Evolutionary conservation across 2,113 vertebrate genomes (phyloP).

Genomic region (Ibidorhyncha struthersii): DNA sequence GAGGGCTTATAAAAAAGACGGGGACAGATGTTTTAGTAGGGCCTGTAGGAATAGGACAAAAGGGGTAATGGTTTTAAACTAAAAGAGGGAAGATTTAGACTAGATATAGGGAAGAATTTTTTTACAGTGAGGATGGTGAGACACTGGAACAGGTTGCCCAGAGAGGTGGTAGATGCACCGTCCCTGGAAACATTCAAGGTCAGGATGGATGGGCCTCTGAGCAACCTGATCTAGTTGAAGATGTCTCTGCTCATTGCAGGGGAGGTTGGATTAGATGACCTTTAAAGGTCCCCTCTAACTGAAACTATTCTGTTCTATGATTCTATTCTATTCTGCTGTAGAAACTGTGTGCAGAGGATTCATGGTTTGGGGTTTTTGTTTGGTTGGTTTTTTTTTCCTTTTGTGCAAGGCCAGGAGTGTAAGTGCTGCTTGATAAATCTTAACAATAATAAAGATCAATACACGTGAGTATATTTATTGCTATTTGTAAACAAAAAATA

Average conservation of each 20-base stretch:
- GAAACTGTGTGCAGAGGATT: neutral
- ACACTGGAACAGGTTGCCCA: neutral
- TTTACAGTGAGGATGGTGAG: neutral
- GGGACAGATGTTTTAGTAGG: neutral
- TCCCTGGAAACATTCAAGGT: neutral
- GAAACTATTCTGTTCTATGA: neutral
- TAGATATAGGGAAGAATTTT: neutral
- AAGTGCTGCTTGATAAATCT: conserved; percentile 5
- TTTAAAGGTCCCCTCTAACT: neutral
- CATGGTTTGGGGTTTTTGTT: neutral
- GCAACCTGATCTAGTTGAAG: neutral
- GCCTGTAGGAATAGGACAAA: neutral
- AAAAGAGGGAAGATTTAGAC: neutral
- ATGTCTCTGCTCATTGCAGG: neutral
- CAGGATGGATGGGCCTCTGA: neutral
- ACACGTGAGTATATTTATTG: conserved; percentile 25
- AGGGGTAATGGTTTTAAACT: neutral
- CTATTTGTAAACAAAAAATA: conserved; percentile 30
- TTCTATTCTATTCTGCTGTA: neutral
- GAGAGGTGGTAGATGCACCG: neutral
- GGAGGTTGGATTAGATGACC: neutral
- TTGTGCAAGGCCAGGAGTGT: neutral
- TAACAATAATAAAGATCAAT: neutral
- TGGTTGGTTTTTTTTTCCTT: neutral
- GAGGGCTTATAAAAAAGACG: neutral